phyloP scores from a whole-genome alignment of 37 sponge, comb jelly and placozoan genomes.

The Spongilla lacustris region DNA sequence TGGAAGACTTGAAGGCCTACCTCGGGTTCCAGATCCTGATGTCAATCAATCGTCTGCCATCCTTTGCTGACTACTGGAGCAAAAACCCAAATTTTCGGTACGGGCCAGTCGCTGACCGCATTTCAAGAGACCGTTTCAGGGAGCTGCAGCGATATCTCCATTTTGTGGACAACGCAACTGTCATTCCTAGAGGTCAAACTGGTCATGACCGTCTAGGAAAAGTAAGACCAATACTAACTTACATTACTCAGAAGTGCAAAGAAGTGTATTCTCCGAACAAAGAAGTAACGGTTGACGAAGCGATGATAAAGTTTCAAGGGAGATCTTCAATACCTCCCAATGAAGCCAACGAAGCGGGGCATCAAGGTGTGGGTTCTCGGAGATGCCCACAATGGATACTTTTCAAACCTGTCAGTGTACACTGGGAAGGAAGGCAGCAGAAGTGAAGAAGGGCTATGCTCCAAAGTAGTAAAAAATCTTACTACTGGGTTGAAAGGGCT shows the following conservation, averaged over 20 bases:
- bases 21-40: slow-evolving; percentile 33
- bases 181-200: slow-evolving; percentile 12
- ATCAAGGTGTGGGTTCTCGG: slow-evolving; percentile 44
- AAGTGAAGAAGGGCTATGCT: slow-evolving; percentile 2
- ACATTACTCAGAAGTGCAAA: not conserved
- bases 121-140: slow-evolving; percentile 27
- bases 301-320: slow-evolving; percentile 47
- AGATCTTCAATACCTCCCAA: slow-evolving; percentile 39
- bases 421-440: slow-evolving; percentile 17
- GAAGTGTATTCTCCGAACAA: slow-evolving; percentile 17
- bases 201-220: slow-evolving; percentile 32
- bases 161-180: slow-evolving; percentile 25
- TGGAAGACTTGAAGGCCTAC: slow-evolving; percentile 18
- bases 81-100: slow-evolving; percentile 5
- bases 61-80: slow-evolving; percentile 32
- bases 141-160: slow-evolving; percentile 33
- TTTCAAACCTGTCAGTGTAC: not conserved
- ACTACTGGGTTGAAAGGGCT: slow-evolving; percentile 16
- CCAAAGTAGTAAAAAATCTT: slow-evolving; percentile 8
- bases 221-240: slow-evolving; percentile 18
- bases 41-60: slow-evolving; percentile 10
- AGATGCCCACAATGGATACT: not conserved
- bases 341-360: slow-evolving; percentile 42
- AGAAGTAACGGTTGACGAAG: slow-evolving; percentile 34
- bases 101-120: slow-evolving; percentile 24